Base-by-base conservation (phyloP, 2,113 vertebrate species). In the rabbit (Oryctolagus cuniculus) region DNA sequence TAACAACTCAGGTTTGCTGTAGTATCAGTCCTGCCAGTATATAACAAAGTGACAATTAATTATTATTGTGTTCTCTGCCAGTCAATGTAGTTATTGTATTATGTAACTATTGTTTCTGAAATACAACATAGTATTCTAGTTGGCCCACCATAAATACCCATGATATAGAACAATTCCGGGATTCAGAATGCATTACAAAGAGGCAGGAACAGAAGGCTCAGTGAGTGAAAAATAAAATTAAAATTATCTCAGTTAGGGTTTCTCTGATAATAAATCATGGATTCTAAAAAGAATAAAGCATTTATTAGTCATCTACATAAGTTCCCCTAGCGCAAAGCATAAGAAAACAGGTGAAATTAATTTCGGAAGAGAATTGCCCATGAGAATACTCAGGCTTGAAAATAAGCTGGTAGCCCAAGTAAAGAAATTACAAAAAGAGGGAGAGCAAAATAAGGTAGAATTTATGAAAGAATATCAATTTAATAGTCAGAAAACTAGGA, bases 401-500 rank as follows among this genome's bases (percentile, higher is more conserved):
- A 55, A 66, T 29, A 55, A 25, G 64, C 61, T 49, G 63, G 4
- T 24, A 72, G 7, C 24, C 9, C 5, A 80, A 44, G 25, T 24
- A 75, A 78, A 84, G 44, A 83, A 69, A 78, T 58, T 82, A 51
- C 2, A 75, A 67, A 87, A 84, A 78, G 2, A 4, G 31, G 51
- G 73, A 17, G 1, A 55, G 7, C 12, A 44, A 58, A 16, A 87
- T 19, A 83, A 84, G 85, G 66, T 70, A 31, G 11, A 90, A 66
- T 38, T 55, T 85, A 63, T 75, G 84, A 83, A 74, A 84, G 29
- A 72, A 21, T 51, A 70, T 70, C 49, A 69, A 53, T 36, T 95
- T 89, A 89, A 87, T 31, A 70, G 31, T 93, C 36, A 88, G 49
- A 64, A 88, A 87, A 49, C 17, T 21, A 90, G 17, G 10, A 82